Evolutionary conservation across 2,113 vertebrate genomes (phyloP), one percentile per base, ranked within the genome.

Genomic region (Sinocyclocheilus anshuiensis): DNA sequence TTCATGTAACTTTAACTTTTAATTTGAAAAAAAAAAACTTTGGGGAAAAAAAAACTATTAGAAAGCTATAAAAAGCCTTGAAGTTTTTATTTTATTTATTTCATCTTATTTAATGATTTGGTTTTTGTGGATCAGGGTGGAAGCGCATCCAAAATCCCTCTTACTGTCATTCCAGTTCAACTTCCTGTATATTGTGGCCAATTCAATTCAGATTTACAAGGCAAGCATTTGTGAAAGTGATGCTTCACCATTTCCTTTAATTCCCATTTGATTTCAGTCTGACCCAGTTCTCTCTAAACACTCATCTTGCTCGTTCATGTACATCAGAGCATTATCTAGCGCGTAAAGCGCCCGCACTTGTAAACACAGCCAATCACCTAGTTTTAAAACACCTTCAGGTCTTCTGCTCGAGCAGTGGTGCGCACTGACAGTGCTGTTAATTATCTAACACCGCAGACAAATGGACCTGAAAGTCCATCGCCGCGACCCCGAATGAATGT

Each of bases 391-490:
- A 59, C 36, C 45, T 4, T 24, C 12, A 33, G 59, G 24, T 26
- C 24, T 65, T 22, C n/a, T 39, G 74, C 88, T 87, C 42, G 77
- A 77, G 24, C 83, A 50, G 83, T 55, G 82, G 77, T 87, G 74
- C 57, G 59, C 72, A 69, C 84, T 67, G 59, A 71, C 45, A 78
- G 59, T 48, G 81, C 74, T 81, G 16, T 65, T 93, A 92, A 93
- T 93, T 93, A 91, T 86, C 87, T 91, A 88, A 90, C 90, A 91
- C 90, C 87, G 88, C n/a, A 65, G 71, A 48, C 55, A 90, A 87
- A 90, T 88, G 86, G 89, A 89, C 86, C 91, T 87, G 48, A 15
- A 88, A 88, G 91, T 90, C 90, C 85, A 45, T 26, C 10, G 13
- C 9, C 1, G 6, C 16, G 76, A 72, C 81, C 87, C 85, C 1